These are phyloP conservation scores for Oreotrochilus melanogaster DNA, from an alignment of 2,113 vertebrate species.

Conservation along the genomic window DNA sequence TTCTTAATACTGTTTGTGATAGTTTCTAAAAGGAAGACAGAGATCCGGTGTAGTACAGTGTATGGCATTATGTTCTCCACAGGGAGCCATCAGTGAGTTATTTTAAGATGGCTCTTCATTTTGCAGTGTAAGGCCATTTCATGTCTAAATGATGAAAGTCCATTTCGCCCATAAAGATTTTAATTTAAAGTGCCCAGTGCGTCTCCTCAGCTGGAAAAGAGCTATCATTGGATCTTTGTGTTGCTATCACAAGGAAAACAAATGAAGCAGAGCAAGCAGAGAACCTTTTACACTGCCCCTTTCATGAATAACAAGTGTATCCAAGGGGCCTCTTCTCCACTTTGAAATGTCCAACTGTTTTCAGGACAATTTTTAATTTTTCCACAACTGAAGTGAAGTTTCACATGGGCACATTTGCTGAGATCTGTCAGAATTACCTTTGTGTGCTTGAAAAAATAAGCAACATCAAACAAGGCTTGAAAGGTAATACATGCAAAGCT, in stretches of 20 bases:
- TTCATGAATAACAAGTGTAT: background rate
- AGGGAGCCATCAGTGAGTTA: constrained; percentile 69
- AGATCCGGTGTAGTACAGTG: background rate
- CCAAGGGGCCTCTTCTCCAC: background rate
- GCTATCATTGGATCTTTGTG: constrained; percentile 10
- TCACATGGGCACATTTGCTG: background rate
- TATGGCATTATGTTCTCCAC: constrained; percentile 47
- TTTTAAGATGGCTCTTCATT: constrained; percentile 75
- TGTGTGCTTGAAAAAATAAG: background rate
- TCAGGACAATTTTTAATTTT: background rate
- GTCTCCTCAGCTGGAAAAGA: constrained; percentile 64
- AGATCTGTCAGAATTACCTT: background rate
- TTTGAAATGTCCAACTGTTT: background rate
- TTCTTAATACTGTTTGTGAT: constrained; percentile 33
- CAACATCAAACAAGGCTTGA: background rate
- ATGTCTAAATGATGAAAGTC: constrained; percentile 64
- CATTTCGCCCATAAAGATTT: constrained; percentile 68
- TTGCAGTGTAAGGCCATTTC: constrained; percentile 74
- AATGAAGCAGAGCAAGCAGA: background rate
- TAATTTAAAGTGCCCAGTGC: constrained; percentile 70
- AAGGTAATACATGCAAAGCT: background rate
- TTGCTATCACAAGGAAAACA: background rate
- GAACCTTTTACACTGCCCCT: background rate
- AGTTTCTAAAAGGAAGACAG: constrained; percentile 28
- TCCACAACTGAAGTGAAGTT: background rate